A percentile compares a stretch with the other conserved stretches of the same genome.
These are phyloP conservation scores for Drosophila nannoptera DNA, from an alignment of 1,140 invertebrate genomes.

Conservation along the genomic window DNA sequence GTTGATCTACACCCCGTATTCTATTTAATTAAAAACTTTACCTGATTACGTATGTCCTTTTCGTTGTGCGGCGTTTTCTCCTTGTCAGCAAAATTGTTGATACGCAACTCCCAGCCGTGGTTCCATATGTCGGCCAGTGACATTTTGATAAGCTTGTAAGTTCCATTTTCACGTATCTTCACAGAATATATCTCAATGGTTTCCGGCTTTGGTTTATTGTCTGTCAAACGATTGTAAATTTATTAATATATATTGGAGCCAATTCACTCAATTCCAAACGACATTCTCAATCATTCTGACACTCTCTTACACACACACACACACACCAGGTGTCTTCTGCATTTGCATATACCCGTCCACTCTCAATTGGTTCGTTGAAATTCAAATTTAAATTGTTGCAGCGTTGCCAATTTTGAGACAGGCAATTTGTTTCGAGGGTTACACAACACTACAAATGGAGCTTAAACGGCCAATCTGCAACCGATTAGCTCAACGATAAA, in stretches of 20 bases:
- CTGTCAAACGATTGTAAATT: slow-evolving; percentile 74
- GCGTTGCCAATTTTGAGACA: slow-evolving; percentile 7
- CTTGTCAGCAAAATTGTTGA: slow-evolving; percentile 85
- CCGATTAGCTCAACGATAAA: slow-evolving; percentile 17
- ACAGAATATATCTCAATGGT: slow-evolving; percentile 84
- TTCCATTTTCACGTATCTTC: slow-evolving; percentile 82
- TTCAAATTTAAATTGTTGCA: slow-evolving; percentile 17
- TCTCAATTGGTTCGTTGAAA: slow-evolving; percentile 17
- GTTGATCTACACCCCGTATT: too few relatives aligned
- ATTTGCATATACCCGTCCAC: neutral
- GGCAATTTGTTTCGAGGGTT: slow-evolving; percentile 4
- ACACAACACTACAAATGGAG: slow-evolving; percentile 8
- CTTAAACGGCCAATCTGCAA: neutral
- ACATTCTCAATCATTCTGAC: neutral
- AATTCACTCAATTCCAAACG: slow-evolving; percentile 30
- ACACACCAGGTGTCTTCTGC: slow-evolving; percentile 15
- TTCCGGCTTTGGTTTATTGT: slow-evolving; percentile 85
- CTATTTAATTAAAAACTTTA: slow-evolving; percentile 45
- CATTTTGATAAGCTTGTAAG: slow-evolving; percentile 82
- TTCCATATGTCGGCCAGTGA: slow-evolving; percentile 84
- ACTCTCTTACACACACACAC: neutral
- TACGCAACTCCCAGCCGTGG: slow-evolving; percentile 83
- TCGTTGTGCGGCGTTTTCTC: slow-evolving; percentile 83
- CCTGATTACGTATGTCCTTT: slow-evolving; percentile 84
- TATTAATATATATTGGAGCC: slow-evolving; percentile 27